These are phyloP conservation scores for Thunnus thynnus DNA, from an alignment of 2,113 vertebrate species.

Conservation along the genomic window DNA sequence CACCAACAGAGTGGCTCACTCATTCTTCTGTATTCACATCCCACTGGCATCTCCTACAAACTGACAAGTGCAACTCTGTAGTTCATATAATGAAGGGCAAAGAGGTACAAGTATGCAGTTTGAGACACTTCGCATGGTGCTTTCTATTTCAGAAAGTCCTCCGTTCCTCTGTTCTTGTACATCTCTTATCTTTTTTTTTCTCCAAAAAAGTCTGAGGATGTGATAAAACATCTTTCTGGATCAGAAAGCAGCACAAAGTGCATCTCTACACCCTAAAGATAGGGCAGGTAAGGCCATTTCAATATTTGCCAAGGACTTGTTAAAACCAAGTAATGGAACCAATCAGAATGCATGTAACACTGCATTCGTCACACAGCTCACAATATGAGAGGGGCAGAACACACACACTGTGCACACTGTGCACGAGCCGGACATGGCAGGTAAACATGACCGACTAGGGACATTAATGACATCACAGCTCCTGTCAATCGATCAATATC, in stretches of 20 bases:
- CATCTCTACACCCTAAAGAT: slow-evolving; percentile 49
- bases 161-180: not conserved
- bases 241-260: slow-evolving; percentile 39
- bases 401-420: slow-evolving; percentile 69
- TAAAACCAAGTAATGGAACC: slow-evolving; percentile 83
- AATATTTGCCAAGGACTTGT: slow-evolving; percentile 72
- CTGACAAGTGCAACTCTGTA: slow-evolving; percentile 79
- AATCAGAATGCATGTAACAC: slow-evolving; percentile 78
- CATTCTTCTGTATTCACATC: slow-evolving; percentile 65
- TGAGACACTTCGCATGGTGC: slow-evolving; percentile 44
- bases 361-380: slow-evolving; percentile 85
- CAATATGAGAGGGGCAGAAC: slow-evolving; percentile 68
- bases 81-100: slow-evolving; percentile 66
- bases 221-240: slow-evolving; percentile 23
- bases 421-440: slow-evolving; percentile 55
- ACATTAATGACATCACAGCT: slow-evolving; percentile 66
- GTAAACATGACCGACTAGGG: slow-evolving; percentile 28
- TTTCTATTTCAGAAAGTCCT: slow-evolving; percentile 44
- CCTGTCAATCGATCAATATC: slow-evolving; percentile 70
- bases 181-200: not conserved
- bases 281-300: slow-evolving; percentile 64
- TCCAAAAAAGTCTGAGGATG: not conserved
- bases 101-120: slow-evolving; percentile 66
- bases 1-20: slow-evolving; percentile 36
- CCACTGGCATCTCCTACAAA: slow-evolving; percentile 52